Conservation (phyloP, 1,140 invertebrate species). For the Teleogryllus occipitalis region DNA sequence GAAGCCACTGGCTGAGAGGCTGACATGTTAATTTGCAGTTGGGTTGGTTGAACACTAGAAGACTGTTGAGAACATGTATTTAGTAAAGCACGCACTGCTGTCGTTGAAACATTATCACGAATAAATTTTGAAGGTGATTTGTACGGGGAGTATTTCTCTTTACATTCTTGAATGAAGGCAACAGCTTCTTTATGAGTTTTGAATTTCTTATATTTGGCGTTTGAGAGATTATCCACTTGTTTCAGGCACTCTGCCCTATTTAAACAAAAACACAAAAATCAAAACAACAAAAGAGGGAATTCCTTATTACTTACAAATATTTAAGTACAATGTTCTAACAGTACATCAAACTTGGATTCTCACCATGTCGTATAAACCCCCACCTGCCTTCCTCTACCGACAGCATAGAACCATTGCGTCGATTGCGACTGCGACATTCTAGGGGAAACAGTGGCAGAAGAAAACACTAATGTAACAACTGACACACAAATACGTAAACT, state of each 20-base stretch:
- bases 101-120: neutral
- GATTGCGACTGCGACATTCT: too few species aligned
- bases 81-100: too few species aligned
- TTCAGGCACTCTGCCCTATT: conserved; percentile 7
- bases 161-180: conserved; percentile 6
- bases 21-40: neutral
- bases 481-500: too few species aligned
- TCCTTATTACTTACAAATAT: neutral
- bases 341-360: neutral
- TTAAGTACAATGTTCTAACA: neutral
- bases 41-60: neutral
- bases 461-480: too few species aligned
- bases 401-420: neutral
- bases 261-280: neutral
- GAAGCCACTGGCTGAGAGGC: neutral
- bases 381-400: neutral
- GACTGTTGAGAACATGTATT: neutral
- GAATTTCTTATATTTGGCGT: conserved; percentile 15
- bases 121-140: neutral
- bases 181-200: conserved; percentile 11
- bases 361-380: neutral
- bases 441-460: too few species aligned
- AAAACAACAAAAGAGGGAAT: neutral
- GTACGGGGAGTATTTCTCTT: neutral
- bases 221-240: neutral